phyloP scores from a whole-genome alignment of 2,797 vertebrate genomes.

The Arctocebus calabarensis region DNA sequence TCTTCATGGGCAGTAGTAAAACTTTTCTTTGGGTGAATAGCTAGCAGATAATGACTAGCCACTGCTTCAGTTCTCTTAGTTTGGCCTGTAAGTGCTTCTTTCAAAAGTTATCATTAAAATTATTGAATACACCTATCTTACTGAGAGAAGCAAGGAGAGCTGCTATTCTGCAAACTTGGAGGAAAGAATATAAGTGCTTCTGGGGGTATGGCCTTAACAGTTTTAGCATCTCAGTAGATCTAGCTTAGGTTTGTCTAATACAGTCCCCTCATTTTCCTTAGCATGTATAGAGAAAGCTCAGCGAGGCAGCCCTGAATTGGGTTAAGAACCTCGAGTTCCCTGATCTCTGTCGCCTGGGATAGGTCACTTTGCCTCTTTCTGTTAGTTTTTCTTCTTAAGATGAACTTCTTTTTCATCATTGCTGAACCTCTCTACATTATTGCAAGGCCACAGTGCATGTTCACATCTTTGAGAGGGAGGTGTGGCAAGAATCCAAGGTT shows the following conservation, averaged over 20 bases:
- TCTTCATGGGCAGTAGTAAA: background rate
- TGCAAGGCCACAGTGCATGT: background rate
- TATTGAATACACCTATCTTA: background rate
- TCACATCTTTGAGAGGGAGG: background rate
- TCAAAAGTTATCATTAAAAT: slow-evolving; percentile 31
- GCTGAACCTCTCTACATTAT: background rate
- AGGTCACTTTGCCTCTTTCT: background rate
- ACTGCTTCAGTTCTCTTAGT: background rate
- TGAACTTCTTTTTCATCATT: background rate
- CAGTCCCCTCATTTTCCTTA: background rate
- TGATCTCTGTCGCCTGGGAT: background rate
- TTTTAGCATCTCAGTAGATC: background rate
- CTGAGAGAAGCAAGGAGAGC: slow-evolving; percentile 11
- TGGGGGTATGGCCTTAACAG: background rate
- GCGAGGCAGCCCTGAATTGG: background rate
- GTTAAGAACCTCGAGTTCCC: background rate
- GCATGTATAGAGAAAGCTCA: background rate
- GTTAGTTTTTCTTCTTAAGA: slow-evolving; percentile 30
- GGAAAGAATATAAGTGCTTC: background rate
- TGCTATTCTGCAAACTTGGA: background rate
- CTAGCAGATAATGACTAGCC: background rate
- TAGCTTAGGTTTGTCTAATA: background rate
- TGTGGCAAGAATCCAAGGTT: background rate
- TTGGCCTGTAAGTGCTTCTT: background rate
- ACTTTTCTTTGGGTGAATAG: background rate